A percentile compares a stretch with the other conserved stretches of the same genome.
phyloP scores from a whole-genome alignment of 2,797 vertebrate genomes.

The Chanos chanos region DNA sequence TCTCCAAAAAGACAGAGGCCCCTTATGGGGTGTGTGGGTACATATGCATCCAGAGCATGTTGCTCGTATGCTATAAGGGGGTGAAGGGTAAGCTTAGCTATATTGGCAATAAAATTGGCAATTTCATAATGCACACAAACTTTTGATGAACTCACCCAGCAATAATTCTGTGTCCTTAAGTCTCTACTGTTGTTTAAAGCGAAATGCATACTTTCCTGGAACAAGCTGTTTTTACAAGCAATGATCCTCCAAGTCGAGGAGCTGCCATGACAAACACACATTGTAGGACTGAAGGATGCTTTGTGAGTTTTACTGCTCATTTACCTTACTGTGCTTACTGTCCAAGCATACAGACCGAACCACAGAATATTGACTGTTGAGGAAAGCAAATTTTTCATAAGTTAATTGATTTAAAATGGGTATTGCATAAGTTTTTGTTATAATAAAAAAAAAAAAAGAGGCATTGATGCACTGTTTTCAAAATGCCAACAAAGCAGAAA shows the following conservation, averaged over 20 bases:
- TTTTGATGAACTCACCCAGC: conserved; percentile 38
- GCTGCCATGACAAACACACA: conserved; percentile 41
- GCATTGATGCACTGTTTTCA: not conserved
- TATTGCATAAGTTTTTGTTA: conserved; percentile 22
- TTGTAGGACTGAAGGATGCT: conserved; percentile 34
- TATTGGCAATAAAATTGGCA: too few relatives aligned
- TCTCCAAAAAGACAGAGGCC: not conserved
- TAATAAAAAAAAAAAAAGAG: conserved; percentile 5
- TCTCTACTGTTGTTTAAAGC: conserved; percentile 39
- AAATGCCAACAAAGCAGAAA: conserved; percentile 1
- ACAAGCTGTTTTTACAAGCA: conserved; percentile 48
- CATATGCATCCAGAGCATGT: not conserved
- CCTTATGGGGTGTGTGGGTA: too few relatives aligned
- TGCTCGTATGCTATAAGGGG: not conserved
- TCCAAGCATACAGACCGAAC: conserved; percentile 41
- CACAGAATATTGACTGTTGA: conserved; percentile 34
- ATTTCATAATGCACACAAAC: conserved; percentile 41
- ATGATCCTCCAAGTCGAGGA: conserved; percentile 40
- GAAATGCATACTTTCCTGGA: conserved; percentile 48
- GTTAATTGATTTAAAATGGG: conserved; percentile 35
- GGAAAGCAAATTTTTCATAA: conserved; percentile 32
- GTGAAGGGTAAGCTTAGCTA: not conserved
- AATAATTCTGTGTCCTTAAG: conserved; percentile 43
- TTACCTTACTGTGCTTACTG: conserved; percentile 37
- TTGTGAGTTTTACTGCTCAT: conserved; percentile 41